phyloP scores from a whole-genome alignment of 2,113 vertebrate species.

The Phrynosoma platyrhinos region DNA sequence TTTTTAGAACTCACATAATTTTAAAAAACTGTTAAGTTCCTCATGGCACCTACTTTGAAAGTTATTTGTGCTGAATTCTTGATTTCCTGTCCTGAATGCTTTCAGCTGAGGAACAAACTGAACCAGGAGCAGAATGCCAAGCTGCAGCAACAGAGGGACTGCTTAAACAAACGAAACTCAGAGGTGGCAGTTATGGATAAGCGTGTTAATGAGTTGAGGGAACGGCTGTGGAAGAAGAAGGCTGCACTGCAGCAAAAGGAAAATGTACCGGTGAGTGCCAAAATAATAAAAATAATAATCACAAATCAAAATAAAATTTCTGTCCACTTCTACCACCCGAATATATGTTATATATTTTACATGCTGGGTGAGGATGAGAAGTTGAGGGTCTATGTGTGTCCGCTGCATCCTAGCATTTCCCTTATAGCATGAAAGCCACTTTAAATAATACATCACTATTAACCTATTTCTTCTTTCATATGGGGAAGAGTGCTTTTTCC shows the following conservation, averaged over 20 bases:
- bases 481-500: neutral
- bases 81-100: slow-evolving; percentile 49
- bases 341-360: slow-evolving; percentile 11
- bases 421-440: slow-evolving; percentile 52
- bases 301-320: neutral
- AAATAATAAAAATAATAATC: neutral
- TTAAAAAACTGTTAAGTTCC: slow-evolving; percentile 28
- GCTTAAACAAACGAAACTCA: slow-evolving; percentile 93
- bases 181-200: slow-evolving; percentile 96
- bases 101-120: slow-evolving; percentile 94
- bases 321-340: neutral
- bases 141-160: slow-evolving; percentile 95
- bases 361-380: slow-evolving; percentile 6
- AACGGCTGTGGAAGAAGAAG: slow-evolving; percentile 98
- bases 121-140: slow-evolving; percentile 97
- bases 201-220: slow-evolving; percentile 93
- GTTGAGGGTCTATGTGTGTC: slow-evolving; percentile 7
- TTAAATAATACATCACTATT: slow-evolving; percentile 21
- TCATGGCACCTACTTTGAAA: slow-evolving; percentile 39
- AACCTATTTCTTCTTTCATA: slow-evolving; percentile 45
- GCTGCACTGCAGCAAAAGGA: slow-evolving; percentile 95
- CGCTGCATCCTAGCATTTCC: slow-evolving; percentile 26
- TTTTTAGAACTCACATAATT: slow-evolving; percentile 21
- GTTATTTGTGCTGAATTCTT: slow-evolving; percentile 62
- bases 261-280: slow-evolving; percentile 88